Base-by-base conservation (phyloP, 1,140 invertebrate species). In the Apis laboriosa region DNA sequence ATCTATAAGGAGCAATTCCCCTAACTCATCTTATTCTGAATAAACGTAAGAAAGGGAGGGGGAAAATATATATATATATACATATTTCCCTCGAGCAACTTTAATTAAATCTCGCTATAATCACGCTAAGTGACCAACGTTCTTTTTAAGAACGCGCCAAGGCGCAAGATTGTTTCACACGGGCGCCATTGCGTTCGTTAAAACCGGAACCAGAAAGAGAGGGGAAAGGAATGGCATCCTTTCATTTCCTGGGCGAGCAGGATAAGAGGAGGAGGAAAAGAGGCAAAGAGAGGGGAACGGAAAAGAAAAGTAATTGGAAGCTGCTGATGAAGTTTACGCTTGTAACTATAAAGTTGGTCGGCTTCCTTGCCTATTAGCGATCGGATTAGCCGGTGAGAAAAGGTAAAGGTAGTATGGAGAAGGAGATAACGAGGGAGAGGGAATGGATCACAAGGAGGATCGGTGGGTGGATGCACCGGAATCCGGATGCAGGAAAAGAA, bases 261-360 rank as follows among this genome's bases (percentile, higher is more conserved):
- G 60, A 84, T 78, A 84, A 74, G 49, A 58, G 60, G 24, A 58
- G 79, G 66, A 66, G 12, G 43, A 34, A 34, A 34, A 34, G 34
- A 34, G 49, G 64, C n/a, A 67, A 21, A 76, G 80, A 24, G 66
- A 67, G 51, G 84, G 77, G 70, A 66, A 64, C 53, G 53, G 77
- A 79, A 88, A 76, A 81, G 86, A 81, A 84, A 88, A 89, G 86
- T 89, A 89, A 89, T 89, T 85, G 86, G 75, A 84, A 78, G 80
- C 67, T 70, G 72, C 80, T 88, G 80, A 88, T 88, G 86, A 88
- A 88, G 87, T 89, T 89, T 88, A 81, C 84, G 87, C 87, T 89
- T 86, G 86, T 88, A 88, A 85, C 87, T 89, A 83, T 85, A 88
- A 88, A 88, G 87, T 88, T 86, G 76, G 80, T 70, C 56, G 74